These are phyloP conservation scores for Dascillus cervinus DNA, from an alignment of 2,888 invertebrate species.

Conservation along the genomic window DNA sequence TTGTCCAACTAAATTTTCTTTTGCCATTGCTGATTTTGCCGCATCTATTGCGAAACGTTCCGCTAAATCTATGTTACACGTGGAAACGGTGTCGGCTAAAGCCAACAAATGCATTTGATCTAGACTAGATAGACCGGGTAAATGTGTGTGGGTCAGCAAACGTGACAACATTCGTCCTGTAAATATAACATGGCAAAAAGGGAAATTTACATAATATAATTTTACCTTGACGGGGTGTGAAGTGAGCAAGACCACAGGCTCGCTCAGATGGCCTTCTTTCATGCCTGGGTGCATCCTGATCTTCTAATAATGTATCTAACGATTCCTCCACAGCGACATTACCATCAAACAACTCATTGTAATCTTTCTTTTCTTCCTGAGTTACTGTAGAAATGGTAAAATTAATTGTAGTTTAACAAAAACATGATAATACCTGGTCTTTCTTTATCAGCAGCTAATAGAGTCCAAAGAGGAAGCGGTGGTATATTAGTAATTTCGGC, in stretches of 20 bases:
- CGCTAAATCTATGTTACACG: slow-evolving; percentile 82
- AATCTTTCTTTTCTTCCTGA: slow-evolving; percentile 55
- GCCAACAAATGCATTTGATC: slow-evolving; percentile 99
- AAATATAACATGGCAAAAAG: slow-evolving; percentile 10
- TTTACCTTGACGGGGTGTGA: slow-evolving; percentile 71
- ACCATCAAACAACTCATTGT: slow-evolving; percentile 84
- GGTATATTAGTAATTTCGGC: slow-evolving; percentile 97
- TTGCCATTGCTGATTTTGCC: slow-evolving; percentile 58
- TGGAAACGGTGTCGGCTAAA: slow-evolving; percentile 94
- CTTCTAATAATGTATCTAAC: slow-evolving; percentile 69
- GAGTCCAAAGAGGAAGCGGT: slow-evolving; percentile 92
- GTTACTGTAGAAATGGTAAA: slow-evolving; percentile 31
- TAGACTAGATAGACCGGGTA: slow-evolving; percentile 89
- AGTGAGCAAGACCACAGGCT: slow-evolving; percentile 59
- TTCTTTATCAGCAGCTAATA: slow-evolving; percentile 90
- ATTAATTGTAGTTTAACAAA: neutral
- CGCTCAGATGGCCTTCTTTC: slow-evolving; percentile 44
- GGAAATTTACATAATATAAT: neutral
- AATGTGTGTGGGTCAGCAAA: slow-evolving; percentile 87
- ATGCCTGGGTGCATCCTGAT: slow-evolving; percentile 48
- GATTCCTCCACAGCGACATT: slow-evolving; percentile 70
- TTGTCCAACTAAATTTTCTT: slow-evolving; percentile 54
- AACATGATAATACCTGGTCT: slow-evolving; percentile 43
- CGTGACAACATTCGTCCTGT: slow-evolving; percentile 74
- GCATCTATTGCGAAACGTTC: slow-evolving; percentile 69